A percentile compares a stretch with the other conserved stretches of the same genome.
Evolutionary conservation across 1,140 invertebrate species (phyloP).

Genomic region (Platorchestia sp.): DNA sequence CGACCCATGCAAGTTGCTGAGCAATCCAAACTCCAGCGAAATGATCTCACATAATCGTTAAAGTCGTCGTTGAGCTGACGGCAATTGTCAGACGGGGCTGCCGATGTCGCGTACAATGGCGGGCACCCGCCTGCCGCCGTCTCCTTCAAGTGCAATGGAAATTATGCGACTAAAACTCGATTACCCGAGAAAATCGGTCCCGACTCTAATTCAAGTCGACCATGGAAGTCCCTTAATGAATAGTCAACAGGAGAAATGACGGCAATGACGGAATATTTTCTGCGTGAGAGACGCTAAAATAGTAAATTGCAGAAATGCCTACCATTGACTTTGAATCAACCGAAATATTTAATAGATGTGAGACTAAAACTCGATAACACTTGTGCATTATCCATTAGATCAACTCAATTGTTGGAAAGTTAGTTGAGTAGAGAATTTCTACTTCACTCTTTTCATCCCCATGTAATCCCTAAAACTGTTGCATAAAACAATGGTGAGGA

Average conservation of each 20-base stretch:
- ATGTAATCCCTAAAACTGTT: no score
- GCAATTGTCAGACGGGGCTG: not conserved
- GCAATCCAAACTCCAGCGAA: conserved; percentile 12
- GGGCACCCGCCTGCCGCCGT: not conserved
- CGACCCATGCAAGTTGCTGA: not conserved
- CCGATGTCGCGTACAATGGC: not conserved
- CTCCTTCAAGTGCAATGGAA: not conserved
- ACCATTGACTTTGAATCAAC: no score
- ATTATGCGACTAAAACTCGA: conserved; percentile 8
- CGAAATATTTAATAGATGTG: no score
- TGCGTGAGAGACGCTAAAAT: no score
- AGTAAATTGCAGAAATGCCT: no score
- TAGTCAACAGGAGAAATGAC: not conserved
- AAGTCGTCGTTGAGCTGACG: conserved; percentile 15
- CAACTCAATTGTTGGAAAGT: no score
- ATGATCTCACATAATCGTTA: conserved; percentile 47
- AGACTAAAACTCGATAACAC: no score
- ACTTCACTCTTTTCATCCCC: no score
- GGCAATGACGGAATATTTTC: no score
- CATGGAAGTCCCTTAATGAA: not conserved
- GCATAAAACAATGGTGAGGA: no score
- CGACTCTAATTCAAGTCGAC: not conserved
- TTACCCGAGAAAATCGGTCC: not conserved
- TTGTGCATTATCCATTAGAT: no score
- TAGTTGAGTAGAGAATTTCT: no score